These are phyloP conservation scores for Tursiops truncatus DNA, from an alignment of 2,113 vertebrate genomes.

Conservation along the genomic window DNA sequence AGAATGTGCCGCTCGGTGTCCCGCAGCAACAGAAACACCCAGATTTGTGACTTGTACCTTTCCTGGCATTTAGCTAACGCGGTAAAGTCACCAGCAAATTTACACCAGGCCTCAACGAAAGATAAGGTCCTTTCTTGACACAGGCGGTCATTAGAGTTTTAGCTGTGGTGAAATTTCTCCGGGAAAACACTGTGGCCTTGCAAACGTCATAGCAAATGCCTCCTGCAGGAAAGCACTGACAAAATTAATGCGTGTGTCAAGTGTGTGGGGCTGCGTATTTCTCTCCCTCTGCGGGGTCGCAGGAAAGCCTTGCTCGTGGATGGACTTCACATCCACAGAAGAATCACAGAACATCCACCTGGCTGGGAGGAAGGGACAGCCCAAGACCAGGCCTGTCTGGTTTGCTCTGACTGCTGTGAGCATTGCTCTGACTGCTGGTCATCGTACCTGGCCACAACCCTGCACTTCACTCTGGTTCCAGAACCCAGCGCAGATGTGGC, in stretches of 20 bases:
- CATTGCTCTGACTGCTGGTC: neutral
- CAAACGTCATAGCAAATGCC: slow-evolving; percentile 27
- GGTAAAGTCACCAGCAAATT: slow-evolving; percentile 71
- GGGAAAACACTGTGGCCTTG: slow-evolving; percentile 58
- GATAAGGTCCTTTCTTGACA: slow-evolving; percentile 56
- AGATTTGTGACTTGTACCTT: slow-evolving; percentile 55
- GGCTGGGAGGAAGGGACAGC: neutral
- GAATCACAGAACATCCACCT: neutral
- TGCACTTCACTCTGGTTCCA: neutral
- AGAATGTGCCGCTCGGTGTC: slow-evolving; percentile 3
- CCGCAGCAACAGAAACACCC: slow-evolving; percentile 63
- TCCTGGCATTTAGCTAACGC: slow-evolving; percentile 70
- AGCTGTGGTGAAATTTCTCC: slow-evolving; percentile 62
- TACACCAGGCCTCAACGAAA: slow-evolving; percentile 63
- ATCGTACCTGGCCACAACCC: neutral
- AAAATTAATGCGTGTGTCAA: neutral
- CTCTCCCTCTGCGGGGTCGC: neutral
- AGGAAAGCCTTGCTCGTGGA: neutral
- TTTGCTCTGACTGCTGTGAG: too few relatives aligned
- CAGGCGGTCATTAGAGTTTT: slow-evolving; percentile 52
- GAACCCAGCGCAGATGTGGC: neutral
- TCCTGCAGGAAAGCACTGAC: slow-evolving; percentile 55
- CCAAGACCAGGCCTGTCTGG: neutral
- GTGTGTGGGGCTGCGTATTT: neutral
- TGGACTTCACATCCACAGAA: neutral